Evolutionary conservation across 2,113 vertebrate genomes (phyloP).

Genomic region (Dasyprocta punctata): DNA sequence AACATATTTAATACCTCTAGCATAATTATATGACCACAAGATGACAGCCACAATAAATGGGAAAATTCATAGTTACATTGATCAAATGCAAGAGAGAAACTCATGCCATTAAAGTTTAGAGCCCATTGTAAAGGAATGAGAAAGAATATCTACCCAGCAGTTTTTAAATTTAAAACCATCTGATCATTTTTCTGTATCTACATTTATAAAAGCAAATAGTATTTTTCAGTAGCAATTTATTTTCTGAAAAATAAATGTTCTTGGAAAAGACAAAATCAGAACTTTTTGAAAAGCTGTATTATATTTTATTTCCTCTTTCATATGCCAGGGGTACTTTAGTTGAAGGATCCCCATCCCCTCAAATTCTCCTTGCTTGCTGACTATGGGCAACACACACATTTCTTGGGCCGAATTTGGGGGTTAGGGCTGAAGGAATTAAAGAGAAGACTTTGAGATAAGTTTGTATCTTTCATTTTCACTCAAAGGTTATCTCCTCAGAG

Average conservation of each 20-base stretch:
- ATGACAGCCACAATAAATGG: constrained; percentile 82
- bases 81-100: constrained; percentile 73
- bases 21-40: constrained; percentile 83
- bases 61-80: constrained; percentile 85
- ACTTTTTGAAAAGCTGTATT: constrained; percentile 59
- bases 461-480: not conserved
- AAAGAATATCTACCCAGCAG: constrained; percentile 62
- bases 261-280: constrained; percentile 62
- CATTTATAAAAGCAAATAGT: constrained; percentile 73
- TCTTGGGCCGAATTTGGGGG: not conserved
- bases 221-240: constrained; percentile 73
- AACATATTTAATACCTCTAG: constrained; percentile 83
- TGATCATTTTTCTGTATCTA: constrained; percentile 75
- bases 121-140: constrained; percentile 57
- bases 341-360: not conserved
- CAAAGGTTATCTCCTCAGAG: not conserved
- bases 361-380: not conserved
- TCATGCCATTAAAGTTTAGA: constrained; percentile 76
- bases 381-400: not conserved
- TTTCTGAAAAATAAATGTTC: constrained; percentile 65
- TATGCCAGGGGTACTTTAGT: not conserved
- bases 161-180: constrained; percentile 78
- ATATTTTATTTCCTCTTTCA: constrained; percentile 28
- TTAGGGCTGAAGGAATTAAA: not conserved
- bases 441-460: not conserved